A percentile compares a stretch with the other conserved stretches of the same genome.
Evolutionary conservation across 2,797 vertebrate genomes (phyloP).

Genomic region (Semotilus atromaculatus): DNA sequence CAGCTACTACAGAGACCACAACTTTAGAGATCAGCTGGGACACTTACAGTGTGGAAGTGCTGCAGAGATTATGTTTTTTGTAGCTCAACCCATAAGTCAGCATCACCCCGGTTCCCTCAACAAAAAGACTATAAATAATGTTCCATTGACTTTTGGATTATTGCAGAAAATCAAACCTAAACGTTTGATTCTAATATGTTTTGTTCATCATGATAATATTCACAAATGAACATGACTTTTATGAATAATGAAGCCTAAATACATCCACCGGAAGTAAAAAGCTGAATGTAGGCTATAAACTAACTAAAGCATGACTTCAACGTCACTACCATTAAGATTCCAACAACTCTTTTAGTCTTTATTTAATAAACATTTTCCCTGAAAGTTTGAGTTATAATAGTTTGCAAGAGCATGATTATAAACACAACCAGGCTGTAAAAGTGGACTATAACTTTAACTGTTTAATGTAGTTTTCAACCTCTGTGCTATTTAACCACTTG

Average conservation of each 20-base stretch:
- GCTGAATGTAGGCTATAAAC: not conserved
- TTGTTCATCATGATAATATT: not conserved
- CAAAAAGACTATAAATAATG: not conserved
- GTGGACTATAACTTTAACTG: not conserved
- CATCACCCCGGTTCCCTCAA: not conserved
- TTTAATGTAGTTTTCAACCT: not conserved
- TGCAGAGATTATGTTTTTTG: not conserved
- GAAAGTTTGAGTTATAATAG: not conserved
- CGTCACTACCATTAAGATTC: not conserved
- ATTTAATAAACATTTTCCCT: not conserved
- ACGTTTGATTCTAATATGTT: not conserved
- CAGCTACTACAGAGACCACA: not conserved
- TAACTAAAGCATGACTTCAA: not conserved
- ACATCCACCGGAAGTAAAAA: not conserved
- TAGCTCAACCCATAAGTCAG: not conserved
- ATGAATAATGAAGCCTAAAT: not conserved
- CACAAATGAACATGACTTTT: not conserved
- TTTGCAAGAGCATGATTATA: not conserved
- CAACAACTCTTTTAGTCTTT: not conserved
- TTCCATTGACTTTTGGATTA: not conserved
- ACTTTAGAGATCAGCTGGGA: conserved; percentile 1
- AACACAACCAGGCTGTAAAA: not conserved
- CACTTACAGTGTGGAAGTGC: not conserved
- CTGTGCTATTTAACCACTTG: not conserved
- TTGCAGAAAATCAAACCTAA: not conserved